Evolutionary conservation across 2,113 vertebrate genomes (phyloP).

Genomic region (Tachysurus vachellii): DNA sequence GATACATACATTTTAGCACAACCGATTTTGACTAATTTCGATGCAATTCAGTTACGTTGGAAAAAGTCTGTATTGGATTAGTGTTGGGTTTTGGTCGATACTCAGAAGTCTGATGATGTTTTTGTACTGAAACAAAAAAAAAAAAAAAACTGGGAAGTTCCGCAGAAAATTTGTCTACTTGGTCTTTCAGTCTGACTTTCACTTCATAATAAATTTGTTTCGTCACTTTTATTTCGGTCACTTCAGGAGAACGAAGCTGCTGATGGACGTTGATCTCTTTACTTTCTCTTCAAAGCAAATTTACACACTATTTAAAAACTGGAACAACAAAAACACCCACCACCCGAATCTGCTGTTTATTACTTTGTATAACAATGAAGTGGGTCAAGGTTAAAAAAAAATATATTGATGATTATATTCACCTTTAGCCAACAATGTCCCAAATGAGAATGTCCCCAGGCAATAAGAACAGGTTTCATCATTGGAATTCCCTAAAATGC

Average conservation of each 20-base stretch:
- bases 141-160: not conserved
- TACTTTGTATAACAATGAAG: not conserved
- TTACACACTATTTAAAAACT: not conserved
- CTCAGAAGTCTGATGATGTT: not conserved
- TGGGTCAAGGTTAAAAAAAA: not conserved
- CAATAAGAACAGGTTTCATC: no score
- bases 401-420: not conserved
- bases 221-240: not conserved
- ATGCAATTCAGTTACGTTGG: not conserved
- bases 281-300: no score
- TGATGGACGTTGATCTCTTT: not conserved
- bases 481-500: not conserved
- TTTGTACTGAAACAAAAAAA: not conserved
- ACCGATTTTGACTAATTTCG: not conserved
- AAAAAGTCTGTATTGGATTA: not conserved
- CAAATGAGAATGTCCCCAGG: not conserved
- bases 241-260: not conserved
- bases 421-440: not conserved
- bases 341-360: not conserved
- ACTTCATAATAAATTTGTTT: slow-evolving; percentile 1
- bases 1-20: not conserved
- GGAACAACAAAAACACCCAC: not conserved
- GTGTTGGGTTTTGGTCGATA: not conserved
- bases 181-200: not conserved
- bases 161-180: not conserved